Conservation (phyloP, 2,888 invertebrate genomes). For the Limenitis camilla region DNA sequence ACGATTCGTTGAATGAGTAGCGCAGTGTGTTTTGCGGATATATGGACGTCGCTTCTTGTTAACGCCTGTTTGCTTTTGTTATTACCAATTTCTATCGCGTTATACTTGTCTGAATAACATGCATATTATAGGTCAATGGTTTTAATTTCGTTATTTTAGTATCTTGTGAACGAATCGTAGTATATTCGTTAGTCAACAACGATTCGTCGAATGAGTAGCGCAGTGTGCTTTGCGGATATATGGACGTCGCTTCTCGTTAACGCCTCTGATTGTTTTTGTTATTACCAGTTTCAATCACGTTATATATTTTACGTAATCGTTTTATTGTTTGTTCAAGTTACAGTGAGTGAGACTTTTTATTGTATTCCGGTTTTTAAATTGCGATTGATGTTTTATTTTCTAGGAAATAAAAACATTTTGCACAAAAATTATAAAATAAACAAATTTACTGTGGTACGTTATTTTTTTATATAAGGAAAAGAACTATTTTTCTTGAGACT, state of each 20-base stretch:
- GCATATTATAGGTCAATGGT: too few species aligned
- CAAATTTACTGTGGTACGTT: too few species aligned
- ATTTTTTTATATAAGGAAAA: too few species aligned
- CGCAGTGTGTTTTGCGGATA: too few species aligned
- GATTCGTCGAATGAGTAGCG: constrained; percentile 31
- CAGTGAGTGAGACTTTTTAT: neutral
- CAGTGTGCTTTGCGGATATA: constrained; percentile 35
- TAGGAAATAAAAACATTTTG: neutral
- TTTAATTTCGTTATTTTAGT: too few species aligned
- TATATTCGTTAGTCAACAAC: constrained; percentile 30
- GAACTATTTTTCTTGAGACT: too few species aligned
- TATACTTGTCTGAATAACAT: neutral
- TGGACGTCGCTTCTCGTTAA: constrained; percentile 38
- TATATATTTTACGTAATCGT: constrained; percentile 16
- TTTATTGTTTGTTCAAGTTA: constrained; percentile 10
- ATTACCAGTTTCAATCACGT: constrained; percentile 21
- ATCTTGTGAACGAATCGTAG: neutral
- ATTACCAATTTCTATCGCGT: constrained; percentile 20
- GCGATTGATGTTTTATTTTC: neutral
- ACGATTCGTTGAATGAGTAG: constrained; percentile 30
- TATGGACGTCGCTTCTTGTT: constrained; percentile 36
- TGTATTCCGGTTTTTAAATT: neutral
- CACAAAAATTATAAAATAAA: constrained; percentile 1
- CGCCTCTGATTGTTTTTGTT: constrained; percentile 45
- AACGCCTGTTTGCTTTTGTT: constrained; percentile 45